Evolutionary conservation across 2,113 vertebrate genomes (phyloP), one percentile per base, ranked within the genome.

Genomic region (Turdus rufiventris): DNA sequence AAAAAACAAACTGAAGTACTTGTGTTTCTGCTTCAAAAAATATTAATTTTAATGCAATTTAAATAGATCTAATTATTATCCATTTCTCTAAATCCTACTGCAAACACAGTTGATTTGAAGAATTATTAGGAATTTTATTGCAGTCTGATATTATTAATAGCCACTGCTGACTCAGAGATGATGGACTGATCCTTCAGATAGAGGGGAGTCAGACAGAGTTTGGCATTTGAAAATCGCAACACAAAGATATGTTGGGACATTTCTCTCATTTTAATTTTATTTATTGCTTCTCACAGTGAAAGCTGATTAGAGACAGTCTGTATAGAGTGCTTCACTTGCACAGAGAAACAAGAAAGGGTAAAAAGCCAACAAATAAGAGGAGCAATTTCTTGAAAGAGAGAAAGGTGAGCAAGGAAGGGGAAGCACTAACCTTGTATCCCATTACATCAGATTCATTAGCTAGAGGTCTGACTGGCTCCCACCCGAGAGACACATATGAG

Each of bases 381-480:
- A 50, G 16, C 5, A 68, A 23, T 42, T 61, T 5, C 38, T 36
- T 43, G 33, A 24, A 93, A 68, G 45, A 61, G 5, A 51, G 48
- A 82, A 87, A 65, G n/a, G 60, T 65, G 57, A 83, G 40, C 7
- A 78, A 94, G 58, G 61, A 61, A 73, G 26, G 29, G 16, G 28
- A 71, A 72, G 29, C 25, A 96, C 98, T 97, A 87, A 99, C 99
- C 99, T 99, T 99, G 91, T 99, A 99, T 42, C 99, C 99, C 91
- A 99, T 98, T 94, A 99, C 99, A 61, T 99, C 98, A 11, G 99
- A 99, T 94, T 99, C 99, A 29, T 99, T 99, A 92, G 98, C 98
- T 84, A 98, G 97, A 33, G 99, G 97, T 95, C 94, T 98, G 68
- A 99, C 99, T 5, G 99, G 98, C 65, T 99, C 99, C 99, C 99